Evolutionary conservation across 2,113 vertebrate genomes (phyloP).

Genomic region (Poecile atricapillus): DNA sequence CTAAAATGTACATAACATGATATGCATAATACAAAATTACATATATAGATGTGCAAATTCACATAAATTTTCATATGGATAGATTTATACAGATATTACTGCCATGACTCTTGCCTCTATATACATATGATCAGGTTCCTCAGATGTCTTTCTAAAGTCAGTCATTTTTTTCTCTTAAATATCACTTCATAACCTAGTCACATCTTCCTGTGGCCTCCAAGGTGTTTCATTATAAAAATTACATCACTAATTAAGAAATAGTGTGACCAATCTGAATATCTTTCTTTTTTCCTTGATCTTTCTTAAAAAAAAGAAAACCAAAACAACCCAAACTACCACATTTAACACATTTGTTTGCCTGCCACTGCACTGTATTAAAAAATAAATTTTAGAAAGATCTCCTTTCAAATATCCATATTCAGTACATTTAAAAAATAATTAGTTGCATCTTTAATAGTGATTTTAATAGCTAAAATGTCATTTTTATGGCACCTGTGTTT

Average conservation of each 20-base stretch:
- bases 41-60: not conserved
- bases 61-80: not conserved
- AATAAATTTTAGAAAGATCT: not conserved
- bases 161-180: not conserved
- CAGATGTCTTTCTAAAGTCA: not conserved
- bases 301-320: rapidly evolving
- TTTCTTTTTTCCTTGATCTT: not conserved
- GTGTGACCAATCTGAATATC: not conserved
- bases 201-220: not conserved
- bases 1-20: not conserved
- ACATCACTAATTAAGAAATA: not conserved
- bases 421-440: not conserved
- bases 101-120: not conserved
- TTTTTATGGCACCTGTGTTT: not conserved
- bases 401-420: not conserved
- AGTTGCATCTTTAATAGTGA: not conserved
- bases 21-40: not conserved
- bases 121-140: not conserved
- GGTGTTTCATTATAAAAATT: not conserved
- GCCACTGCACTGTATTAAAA: not conserved
- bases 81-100: not conserved
- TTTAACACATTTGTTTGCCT: not conserved
- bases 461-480: not conserved
- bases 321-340: not conserved
- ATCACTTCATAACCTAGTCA: not conserved